phyloP scores from a whole-genome alignment of 92 coral and sea anemone species.

The Umimayanthus chanpuru region DNA sequence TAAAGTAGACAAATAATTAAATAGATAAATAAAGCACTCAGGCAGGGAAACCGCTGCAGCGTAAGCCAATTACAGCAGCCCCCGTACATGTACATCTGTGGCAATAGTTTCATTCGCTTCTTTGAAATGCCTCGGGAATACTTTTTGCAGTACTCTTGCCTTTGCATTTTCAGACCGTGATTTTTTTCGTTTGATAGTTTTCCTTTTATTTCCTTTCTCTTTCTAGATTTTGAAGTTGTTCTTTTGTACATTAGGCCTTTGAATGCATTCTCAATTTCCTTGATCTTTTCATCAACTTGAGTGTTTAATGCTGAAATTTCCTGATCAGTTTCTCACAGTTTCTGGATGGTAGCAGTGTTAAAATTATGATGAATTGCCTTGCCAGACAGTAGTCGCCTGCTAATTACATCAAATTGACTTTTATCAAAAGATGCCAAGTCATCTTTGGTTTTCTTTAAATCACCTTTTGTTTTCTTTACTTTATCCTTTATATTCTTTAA shows the following conservation, averaged over 20 bases:
- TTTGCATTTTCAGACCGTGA: too few species aligned
- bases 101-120: too few species aligned
- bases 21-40: too few species aligned
- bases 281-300: slow-evolving; percentile 11
- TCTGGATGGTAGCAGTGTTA: neutral
- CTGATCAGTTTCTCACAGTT: slow-evolving; percentile 1
- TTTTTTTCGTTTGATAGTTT: too few species aligned
- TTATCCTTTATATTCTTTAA: neutral
- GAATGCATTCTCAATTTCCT: neutral
- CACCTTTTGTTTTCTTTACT: slow-evolving; percentile 14
- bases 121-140: too few species aligned
- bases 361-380: slow-evolving; percentile 13
- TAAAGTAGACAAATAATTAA: too few species aligned
- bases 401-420: slow-evolving; percentile 21
- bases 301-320: slow-evolving; percentile 12
- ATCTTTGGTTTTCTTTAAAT: slow-evolving; percentile 9
- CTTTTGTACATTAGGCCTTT: neutral
- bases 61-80: too few species aligned
- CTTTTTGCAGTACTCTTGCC: too few species aligned
- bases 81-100: too few species aligned
- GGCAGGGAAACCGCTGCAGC: too few species aligned
- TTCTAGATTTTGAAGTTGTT: too few species aligned
- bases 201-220: too few species aligned
- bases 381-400: neutral
- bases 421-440: slow-evolving; percentile 25